Base-by-base conservation (phyloP, 2,113 vertebrate species). In the Nerophis lumbriciformis region DNA sequence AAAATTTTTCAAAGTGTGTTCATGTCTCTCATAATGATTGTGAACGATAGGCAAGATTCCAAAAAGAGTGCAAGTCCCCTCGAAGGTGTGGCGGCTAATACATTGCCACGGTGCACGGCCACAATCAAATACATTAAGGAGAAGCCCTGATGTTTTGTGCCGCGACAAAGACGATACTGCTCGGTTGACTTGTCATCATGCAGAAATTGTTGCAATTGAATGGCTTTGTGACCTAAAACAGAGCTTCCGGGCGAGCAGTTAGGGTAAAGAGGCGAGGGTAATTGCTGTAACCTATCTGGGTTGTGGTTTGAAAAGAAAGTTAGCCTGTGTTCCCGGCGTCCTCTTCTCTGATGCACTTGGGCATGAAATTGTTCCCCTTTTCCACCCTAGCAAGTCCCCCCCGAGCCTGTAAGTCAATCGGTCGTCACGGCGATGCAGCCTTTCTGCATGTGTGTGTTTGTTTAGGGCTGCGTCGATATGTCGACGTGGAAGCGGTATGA, bases 251-350 rank as follows among this genome's bases (percentile, higher is more conserved):
- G 77, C 79, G 51, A 68, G 76, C 38, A 28, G 59, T 61, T 55
- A 75, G 76, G 78, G 83, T 87, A 84, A 87, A 85, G 71, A 87
- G 81, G 82, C 80, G 71, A 75, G 72, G 65, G 68, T 88, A 87
- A 90, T 89, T 79, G 78, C 78, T 87, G 82, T 77, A 82, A 85
- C 81, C 68, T 83, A 82, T 83, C 83, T 85, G 79, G 69, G 82
- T 76, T 75, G 81, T 10, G n/a, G 5, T 36, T 36, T 36, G 14
- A 37, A 51, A 50, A 50, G 10, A 53, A 85, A 84, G 76, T 86
- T 88, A 85, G 77, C 77, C 68, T 56, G 28, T 70, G 63, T 82
- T 83, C 68, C 59, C 65, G 73, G 75, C 77, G 75, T 80, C 71
- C 80, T 83, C 66, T 72, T 69, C 71, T 80, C 66, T 79, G 78